Base-by-base conservation (phyloP, 2,113 vertebrate species). In the Columba livia region DNA sequence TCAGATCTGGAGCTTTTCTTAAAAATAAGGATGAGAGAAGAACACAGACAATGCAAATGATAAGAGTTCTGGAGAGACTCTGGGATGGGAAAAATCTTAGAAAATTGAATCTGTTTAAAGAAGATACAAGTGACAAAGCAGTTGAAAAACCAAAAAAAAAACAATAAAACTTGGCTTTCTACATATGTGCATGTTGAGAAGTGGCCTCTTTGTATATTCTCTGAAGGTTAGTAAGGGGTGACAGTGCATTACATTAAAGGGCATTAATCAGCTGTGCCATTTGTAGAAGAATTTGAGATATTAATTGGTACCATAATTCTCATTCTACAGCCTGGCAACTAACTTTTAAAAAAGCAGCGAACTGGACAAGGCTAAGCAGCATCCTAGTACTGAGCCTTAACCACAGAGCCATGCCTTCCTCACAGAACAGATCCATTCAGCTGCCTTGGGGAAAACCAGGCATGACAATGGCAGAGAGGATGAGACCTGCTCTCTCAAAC, bases 171-270 rank as follows among this genome's bases (percentile, higher is more conserved):
- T 54, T 77, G 66, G 15, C 9, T 65, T 88, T 85, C 70, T 85
- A 0, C 19, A 19, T 31, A 50, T 0, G 2, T 11, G 24, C 23
- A 15, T 1, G 3, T 34, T 61, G 62, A 77, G 23, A 77, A 85
- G 36, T 9, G 15, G 6, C 2, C 21, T 26, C 34, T 7, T 17
- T 15, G 32, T 66, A 7, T 62, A 48, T 62, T 88, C 14, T 56
- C 56, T 48, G 20, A 13, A 40, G 65, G 50, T 32, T 88, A 81
- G 29, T 25, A 92, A 53, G 14, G 18, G 40, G 31, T 44, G 38
- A 58, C 15, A 74, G 51, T 25, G 25, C 38, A 65, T 31, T 64
- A 26, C 16, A 47, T 36, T 79, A 69, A 75, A 71, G 50, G 31
- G 20, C 32, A 86, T 78, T 62, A 60, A 80, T 78, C n/a, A 31